phyloP scores from a whole-genome alignment of 2,113 vertebrate species.

The Lates calcarifer region DNA sequence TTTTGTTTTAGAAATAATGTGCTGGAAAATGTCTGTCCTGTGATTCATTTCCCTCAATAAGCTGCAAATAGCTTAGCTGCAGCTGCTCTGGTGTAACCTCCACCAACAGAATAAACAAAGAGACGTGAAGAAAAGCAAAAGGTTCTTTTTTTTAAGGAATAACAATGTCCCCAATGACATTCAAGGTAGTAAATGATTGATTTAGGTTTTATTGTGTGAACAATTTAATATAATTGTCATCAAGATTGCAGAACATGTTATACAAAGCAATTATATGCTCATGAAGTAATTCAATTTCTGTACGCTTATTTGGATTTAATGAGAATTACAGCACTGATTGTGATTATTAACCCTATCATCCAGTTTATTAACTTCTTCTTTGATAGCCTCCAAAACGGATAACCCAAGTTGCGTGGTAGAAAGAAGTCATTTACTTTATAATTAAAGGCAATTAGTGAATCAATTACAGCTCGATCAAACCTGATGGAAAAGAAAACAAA shows the following conservation, averaged over 20 bases:
- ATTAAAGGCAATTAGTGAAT: conserved; percentile 84
- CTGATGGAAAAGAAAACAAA: conserved; percentile 76
- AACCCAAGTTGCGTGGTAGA: conserved; percentile 58
- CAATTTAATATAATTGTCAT: conserved; percentile 52
- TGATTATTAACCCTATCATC: conserved; percentile 77
- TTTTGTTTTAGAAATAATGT: conserved; percentile 62
- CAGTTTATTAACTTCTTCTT: conserved; percentile 73
- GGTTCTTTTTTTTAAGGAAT: conserved; percentile 12
- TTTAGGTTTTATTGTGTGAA: conserved; percentile 35
- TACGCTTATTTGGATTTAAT: conserved; percentile 67
- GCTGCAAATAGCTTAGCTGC: conserved; percentile 43
- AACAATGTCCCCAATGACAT: conserved; percentile 16
- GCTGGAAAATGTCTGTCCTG: conserved; percentile 53
- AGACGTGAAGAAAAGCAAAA: background rate
- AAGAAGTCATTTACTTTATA: conserved; percentile 75
- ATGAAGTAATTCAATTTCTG: conserved; percentile 66
- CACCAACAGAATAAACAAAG: conserved; percentile 21
- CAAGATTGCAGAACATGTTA: conserved; percentile 51
- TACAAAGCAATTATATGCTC: conserved; percentile 55
- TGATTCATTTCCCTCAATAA: conserved; percentile 64
- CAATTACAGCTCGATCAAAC: conserved; percentile 80
- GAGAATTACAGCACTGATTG: conserved; percentile 63
- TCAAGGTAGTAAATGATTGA: conserved; percentile 33
- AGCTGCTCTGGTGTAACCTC: conserved; percentile 39
- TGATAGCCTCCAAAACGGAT: conserved; percentile 70